Evolutionary conservation across 2,113 vertebrate species (phyloP).

Genomic region (Neopipo cinnamomea): DNA sequence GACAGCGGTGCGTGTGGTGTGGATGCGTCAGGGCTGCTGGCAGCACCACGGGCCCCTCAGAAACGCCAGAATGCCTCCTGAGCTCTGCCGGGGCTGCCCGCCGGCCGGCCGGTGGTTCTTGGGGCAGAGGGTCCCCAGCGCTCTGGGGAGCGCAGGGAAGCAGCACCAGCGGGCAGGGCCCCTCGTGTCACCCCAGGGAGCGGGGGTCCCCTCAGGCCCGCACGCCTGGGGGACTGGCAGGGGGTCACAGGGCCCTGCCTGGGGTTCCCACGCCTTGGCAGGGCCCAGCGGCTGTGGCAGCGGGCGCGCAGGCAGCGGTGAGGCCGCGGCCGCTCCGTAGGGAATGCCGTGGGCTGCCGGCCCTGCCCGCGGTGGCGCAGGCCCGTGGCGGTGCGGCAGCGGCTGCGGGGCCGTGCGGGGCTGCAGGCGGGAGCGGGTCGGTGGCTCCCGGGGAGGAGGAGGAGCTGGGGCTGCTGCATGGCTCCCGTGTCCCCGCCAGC

Average conservation of each 20-base stretch:
- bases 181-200: rapidly evolving
- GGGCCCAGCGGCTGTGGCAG: neutral
- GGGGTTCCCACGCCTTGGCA: neutral
- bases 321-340: neutral
- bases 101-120: rapidly evolving
- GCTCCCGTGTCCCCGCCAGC: neutral
- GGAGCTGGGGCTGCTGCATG: neutral
- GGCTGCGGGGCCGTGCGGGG: neutral
- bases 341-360: neutral
- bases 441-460: neutral
- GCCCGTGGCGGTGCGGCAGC: neutral
- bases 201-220: neutral
- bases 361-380: neutral
- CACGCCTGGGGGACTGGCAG: neutral
- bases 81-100: neutral
- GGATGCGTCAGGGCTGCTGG: neutral
- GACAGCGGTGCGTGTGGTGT: neutral
- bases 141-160: neutral
- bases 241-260: neutral
- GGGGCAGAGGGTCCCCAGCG: neutral
- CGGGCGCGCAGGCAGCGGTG: neutral
- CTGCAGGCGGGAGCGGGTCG: neutral
- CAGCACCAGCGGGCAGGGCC: rapidly evolving
- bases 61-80: neutral
- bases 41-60: neutral